Evolutionary conservation across 2,113 vertebrate genomes (phyloP), one percentile per base, ranked within the genome.

Genomic region (Copsychus sechellarum): DNA sequence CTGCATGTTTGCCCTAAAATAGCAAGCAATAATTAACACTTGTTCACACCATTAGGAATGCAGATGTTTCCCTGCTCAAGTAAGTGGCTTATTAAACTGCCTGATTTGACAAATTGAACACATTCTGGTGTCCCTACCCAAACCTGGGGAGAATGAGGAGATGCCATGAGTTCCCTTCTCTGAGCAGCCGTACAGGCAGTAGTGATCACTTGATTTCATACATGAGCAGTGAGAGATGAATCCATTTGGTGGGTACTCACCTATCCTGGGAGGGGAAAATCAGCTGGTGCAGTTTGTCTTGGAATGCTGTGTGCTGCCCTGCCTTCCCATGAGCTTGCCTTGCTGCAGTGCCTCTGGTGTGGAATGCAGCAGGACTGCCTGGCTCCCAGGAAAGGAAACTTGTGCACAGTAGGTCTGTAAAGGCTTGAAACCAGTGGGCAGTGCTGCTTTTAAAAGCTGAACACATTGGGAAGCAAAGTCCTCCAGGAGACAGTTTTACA

Each of bases 11-110:
- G 71, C 83, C 92, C 92, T 90, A 71, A 97, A 96, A 97, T 96
- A 96, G 93, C 86, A 92, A 86, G 90, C 89, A 90, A 79, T 95
- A 96, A 93, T 96, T 97, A 96, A 95, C 88, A 87, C 79, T 92
- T 91, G 83, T 95, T 97, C 94, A 81, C 93, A 88, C 88, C 70
- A 48, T 62, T 56, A 94, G 71, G 91, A 96, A 95, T 96, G 90
- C 90, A 95, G 93, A 94, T 92, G 85, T 94, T 95, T 96, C 92
- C 92, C 95, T 83, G 0, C 65, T 90, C 70, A 51, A 95, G 38
- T 56, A n/a, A 92, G 67, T 56, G 50, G 48, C 74, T 91, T 93
- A 76, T 92, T 94, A 91, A 96, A 87, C 85, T 64, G 87, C 83
- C 87, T 90, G 47, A 69, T 90, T 91, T 92, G 86, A 96, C 66